phyloP scores from a whole-genome alignment of 1,140 invertebrate genomes.

The Homarus americanus region DNA sequence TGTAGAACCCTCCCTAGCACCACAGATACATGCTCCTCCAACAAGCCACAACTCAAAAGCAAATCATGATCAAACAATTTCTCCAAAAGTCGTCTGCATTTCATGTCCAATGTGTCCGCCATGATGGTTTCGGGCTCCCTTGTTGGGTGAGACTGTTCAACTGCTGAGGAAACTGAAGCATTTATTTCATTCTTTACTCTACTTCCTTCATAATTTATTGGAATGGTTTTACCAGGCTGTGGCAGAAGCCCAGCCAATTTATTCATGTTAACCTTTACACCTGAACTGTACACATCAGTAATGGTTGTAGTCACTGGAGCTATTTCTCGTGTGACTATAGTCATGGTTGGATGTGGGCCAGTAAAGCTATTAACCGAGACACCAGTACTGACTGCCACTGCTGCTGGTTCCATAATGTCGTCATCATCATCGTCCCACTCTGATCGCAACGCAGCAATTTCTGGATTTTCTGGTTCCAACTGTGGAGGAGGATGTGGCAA shows the following conservation, averaged over 20 bases:
- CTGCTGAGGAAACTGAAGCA: background rate
- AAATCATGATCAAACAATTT: slow-evolving; percentile 70
- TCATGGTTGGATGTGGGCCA: slow-evolving; percentile 17
- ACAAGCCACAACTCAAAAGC: slow-evolving; percentile 66
- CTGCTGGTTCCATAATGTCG: slow-evolving; percentile 29
- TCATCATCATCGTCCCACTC: slow-evolving; percentile 75
- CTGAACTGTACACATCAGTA: slow-evolving; percentile 65
- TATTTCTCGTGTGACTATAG: slow-evolving; percentile 71
- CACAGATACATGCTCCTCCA: slow-evolving; percentile 73
- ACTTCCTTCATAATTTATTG: slow-evolving; percentile 16
- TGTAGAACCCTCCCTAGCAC: slow-evolving; percentile 71
- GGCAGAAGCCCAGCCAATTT: slow-evolving; percentile 71
- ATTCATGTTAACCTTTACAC: slow-evolving; percentile 74
- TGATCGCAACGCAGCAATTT: slow-evolving; percentile 73
- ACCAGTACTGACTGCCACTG: background rate
- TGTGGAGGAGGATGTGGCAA: background rate
- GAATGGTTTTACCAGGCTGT: slow-evolving; percentile 23
- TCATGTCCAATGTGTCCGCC: slow-evolving; percentile 72
- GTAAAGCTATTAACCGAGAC: background rate
- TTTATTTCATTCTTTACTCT: slow-evolving; percentile 34
- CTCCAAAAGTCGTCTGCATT: slow-evolving; percentile 69
- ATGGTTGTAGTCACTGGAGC: slow-evolving; percentile 67
- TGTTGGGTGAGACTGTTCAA: slow-evolving; percentile 22
- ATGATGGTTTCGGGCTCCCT: slow-evolving; percentile 65
- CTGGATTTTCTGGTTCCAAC: slow-evolving; percentile 67